Evolutionary conservation across 2,113 vertebrate genomes (phyloP).

Genomic region (Calidris pygmaea): DNA sequence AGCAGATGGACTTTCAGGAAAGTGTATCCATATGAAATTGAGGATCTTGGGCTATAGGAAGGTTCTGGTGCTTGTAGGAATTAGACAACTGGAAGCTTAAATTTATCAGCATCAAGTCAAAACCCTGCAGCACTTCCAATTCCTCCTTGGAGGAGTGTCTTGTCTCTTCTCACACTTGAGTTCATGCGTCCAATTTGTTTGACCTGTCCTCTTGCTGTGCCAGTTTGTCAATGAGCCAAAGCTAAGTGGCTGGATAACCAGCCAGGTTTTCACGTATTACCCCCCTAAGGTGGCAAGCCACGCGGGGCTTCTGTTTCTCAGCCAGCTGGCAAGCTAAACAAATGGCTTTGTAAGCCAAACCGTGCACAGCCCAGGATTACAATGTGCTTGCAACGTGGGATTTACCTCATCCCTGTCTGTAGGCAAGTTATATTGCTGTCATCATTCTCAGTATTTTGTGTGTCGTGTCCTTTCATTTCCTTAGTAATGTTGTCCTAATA

Average conservation of each 20-base stretch:
- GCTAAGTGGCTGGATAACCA: not conserved
- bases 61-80: not conserved
- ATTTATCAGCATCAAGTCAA: not conserved
- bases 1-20: not conserved
- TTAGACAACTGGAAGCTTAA: not conserved
- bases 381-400: not conserved
- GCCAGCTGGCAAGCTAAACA: slow-evolving; percentile 25
- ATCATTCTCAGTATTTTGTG: not conserved
- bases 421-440: not conserved
- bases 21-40: not conserved
- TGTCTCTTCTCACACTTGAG: not conserved
- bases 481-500: not conserved
- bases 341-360: not conserved
- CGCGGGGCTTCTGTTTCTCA: not conserved
- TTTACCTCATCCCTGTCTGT: not conserved
- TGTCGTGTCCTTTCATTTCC: not conserved
- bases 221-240: not conserved
- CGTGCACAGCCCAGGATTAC: not conserved
- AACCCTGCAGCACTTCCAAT: not conserved
- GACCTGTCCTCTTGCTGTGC: not conserved
- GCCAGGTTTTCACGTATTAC: not conserved
- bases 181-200: not conserved
- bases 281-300: not conserved
- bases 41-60: not conserved
- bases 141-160: not conserved